Base-by-base conservation (phyloP, 2,797 vertebrate species). In the Peromyscus melanophrys region DNA sequence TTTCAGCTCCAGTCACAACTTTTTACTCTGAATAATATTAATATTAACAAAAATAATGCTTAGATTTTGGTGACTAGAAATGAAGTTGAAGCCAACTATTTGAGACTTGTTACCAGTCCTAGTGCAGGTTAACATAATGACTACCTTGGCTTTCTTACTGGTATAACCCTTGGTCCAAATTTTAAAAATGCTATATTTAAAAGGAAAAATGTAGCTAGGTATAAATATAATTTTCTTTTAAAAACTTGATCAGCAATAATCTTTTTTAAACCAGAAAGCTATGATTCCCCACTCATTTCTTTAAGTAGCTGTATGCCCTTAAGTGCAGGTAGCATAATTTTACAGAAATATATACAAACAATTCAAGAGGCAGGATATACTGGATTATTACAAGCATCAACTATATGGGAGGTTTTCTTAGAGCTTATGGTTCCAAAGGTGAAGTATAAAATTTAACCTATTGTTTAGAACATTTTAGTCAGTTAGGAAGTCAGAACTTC, bases 391-490 rank as follows among this genome's bases (percentile, higher is more conserved):
- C n/a, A 82, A 92, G 13, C 40, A 76, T 80, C 40, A 81, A 1
- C 49, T 78, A 6, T 43, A 31, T 59, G 57, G 19, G 27, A 67
- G 34, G 2, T 94, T 94, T 87, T 92, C 37, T 43, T 90, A 84
- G 46, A 87, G n/a, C 34, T 43, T 96, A 71, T 29, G 16, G n/a
- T 90, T 90, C 63, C 29, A 92, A 87, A 92, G 12, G 34, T 88
- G 14, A 92, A 76, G 17, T 78, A 49, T 83, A 61, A 93, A 76
- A 49, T 84, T 82, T 71, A 83, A 82, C 29, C 52, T 82, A 34
- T n/a, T 92, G 11, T 92, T 90, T 77, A 94, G 67, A 77, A 92
- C 86, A 77, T 82, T 94, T 31, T 61, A 71, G 77, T 88, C 65
- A 82, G 25, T 87, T 76, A 23, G 43, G 19, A 90, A 78, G 16